Percentiles rank a stretch among this genome's conserved stretches.
Evolutionary conservation across 2,797 vertebrate genomes (phyloP).

Genomic region (Myiotriccus ornatus): DNA sequence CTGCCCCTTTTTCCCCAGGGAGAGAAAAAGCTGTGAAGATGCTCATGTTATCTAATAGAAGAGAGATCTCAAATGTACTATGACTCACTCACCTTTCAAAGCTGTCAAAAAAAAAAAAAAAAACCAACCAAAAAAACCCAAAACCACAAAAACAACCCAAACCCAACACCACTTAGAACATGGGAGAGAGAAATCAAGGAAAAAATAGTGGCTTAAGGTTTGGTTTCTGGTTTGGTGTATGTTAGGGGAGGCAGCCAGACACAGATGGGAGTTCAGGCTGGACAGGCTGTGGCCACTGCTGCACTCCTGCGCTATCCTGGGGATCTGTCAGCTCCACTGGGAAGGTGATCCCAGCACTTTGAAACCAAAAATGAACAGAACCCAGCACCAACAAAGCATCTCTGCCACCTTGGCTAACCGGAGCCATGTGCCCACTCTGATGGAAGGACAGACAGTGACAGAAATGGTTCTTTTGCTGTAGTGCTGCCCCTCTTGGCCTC

Average conservation of each 20-base stretch:
- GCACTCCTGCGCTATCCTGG: neutral
- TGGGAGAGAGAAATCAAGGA: neutral
- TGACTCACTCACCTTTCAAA: slow-evolving; percentile 39
- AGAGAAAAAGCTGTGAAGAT: neutral
- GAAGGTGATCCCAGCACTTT: neutral
- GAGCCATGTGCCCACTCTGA: neutral
- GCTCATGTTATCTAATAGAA: neutral
- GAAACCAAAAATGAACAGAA: neutral
- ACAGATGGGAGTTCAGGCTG: neutral
- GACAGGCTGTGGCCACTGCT: neutral
- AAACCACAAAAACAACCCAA: neutral
- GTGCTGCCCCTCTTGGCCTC: neutral
- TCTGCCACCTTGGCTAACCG: fast-evolving
- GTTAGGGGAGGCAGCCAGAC: neutral
- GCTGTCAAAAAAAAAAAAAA: neutral
- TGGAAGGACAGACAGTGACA: fast-evolving
- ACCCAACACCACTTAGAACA: neutral
- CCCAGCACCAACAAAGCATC: neutral
- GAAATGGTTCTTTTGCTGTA: neutral
- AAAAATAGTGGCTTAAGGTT: neutral
- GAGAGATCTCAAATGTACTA: neutral
- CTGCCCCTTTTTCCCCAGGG: neutral
- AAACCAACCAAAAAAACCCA: neutral
- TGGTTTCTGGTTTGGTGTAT: neutral
- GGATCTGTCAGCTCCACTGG: neutral